phyloP scores from a whole-genome alignment of 64 coral and sea anemone species.

The Pocillopora verrucosa region DNA sequence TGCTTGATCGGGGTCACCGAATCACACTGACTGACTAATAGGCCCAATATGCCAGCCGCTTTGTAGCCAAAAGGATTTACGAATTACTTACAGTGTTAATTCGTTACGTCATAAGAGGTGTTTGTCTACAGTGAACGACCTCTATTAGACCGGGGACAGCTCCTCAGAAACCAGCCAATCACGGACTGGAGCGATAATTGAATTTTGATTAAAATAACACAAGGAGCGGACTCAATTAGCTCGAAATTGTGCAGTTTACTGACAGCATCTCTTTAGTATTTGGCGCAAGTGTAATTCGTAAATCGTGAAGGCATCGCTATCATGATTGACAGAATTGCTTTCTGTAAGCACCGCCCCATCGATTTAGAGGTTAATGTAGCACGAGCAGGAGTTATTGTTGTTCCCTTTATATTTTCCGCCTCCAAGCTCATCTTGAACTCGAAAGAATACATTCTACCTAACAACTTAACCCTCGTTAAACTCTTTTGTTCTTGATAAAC shows the following conservation, averaged over 20 bases:
- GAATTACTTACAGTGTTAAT: slow-evolving; percentile 98
- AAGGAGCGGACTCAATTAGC: slow-evolving; percentile 72
- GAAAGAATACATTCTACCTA: not conserved
- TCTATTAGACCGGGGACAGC: slow-evolving; percentile 32
- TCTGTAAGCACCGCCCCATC: slow-evolving; percentile 70
- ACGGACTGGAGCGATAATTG: slow-evolving; percentile 61
- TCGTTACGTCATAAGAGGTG: slow-evolving; percentile 89
- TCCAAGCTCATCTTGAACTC: not conserved
- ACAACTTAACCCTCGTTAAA: slow-evolving; percentile 25
- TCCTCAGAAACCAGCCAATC: slow-evolving; percentile 69
- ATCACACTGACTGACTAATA: slow-evolving; percentile 83
- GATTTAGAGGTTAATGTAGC: slow-evolving; percentile 88
- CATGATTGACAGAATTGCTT: slow-evolving; percentile 62
- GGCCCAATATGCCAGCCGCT: slow-evolving; percentile 73
- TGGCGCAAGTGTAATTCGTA: slow-evolving; percentile 58
- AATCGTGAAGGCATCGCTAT: slow-evolving; percentile 59
- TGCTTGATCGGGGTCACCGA: slow-evolving; percentile 38
- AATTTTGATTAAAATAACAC: slow-evolving; percentile 98
- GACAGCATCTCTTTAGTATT: slow-evolving; percentile 90
- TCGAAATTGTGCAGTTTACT: slow-evolving; percentile 68
- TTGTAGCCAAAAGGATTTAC: slow-evolving; percentile 98
- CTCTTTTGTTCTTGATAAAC: slow-evolving; percentile 55
- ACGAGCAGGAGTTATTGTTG: slow-evolving; percentile 47
- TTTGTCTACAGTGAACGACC: slow-evolving; percentile 77
- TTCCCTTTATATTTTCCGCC: slow-evolving; percentile 69